Evolutionary conservation across 2,113 vertebrate species (phyloP).

Genomic region (Pyxicephalus adspersus): DNA sequence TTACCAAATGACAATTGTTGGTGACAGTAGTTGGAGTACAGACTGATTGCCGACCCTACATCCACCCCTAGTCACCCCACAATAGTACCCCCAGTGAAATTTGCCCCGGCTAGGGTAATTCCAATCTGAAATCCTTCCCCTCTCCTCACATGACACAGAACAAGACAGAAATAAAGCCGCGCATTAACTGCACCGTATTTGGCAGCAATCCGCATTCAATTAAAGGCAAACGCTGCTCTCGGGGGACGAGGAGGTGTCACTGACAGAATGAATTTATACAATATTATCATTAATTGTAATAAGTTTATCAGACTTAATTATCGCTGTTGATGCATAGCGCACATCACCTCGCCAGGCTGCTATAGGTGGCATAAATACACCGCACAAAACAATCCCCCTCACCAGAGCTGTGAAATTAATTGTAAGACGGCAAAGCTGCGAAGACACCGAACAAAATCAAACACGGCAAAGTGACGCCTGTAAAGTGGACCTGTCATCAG

Average conservation of each 20-base stretch:
- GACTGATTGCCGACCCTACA: no score
- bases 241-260: conserved; percentile 25
- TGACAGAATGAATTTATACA: neutral
- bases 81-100: no score
- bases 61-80: no score
- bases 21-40: no score
- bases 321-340: neutral
- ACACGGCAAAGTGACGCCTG: no score
- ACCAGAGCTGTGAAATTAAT: conserved; percentile 1
- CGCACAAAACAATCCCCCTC: neutral
- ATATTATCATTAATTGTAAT: conserved; percentile 31
- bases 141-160: neutral
- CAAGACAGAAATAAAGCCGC: neutral
- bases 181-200: neutral
- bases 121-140: no score
- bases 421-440: no score
- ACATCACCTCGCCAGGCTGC: neutral
- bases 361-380: conserved; percentile 1
- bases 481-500: no score
- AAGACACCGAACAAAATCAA: no score
- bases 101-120: no score
- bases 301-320: conserved; percentile 47
- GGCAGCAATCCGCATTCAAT: conserved; percentile 8
- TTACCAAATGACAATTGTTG: no score
- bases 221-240: conserved; percentile 16